Evolutionary conservation across 2,888 invertebrate genomes (phyloP).

Genomic region (Oligia strigilis): DNA sequence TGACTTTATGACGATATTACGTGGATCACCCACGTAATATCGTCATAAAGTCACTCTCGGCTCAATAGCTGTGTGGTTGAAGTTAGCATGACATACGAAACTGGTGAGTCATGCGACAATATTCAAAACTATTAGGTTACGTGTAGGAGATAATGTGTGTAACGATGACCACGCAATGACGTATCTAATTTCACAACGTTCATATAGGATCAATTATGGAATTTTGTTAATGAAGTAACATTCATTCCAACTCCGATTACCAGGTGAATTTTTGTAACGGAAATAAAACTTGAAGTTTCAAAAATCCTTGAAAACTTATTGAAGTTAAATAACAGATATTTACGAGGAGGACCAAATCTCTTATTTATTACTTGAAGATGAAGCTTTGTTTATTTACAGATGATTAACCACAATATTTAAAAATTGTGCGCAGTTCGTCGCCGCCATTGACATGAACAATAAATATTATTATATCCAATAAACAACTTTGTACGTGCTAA

Average conservation of each 20-base stretch:
- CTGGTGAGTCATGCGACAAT: not conserved
- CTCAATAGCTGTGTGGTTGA: conserved; percentile 27
- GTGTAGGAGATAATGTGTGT: not conserved
- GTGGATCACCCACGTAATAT: too few relatives aligned
- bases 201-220: not conserved
- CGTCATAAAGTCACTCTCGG: too few relatives aligned
- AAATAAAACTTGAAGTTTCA: not conserved
- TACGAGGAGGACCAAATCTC: conserved; percentile 11
- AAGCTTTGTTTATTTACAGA: conserved; percentile 25
- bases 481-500: conserved; percentile 31
- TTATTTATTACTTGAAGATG: not conserved
- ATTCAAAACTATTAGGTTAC: not conserved
- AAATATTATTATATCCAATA: conserved; percentile 25
- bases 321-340: not conserved
- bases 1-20: conserved; percentile 28
- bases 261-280: not conserved
- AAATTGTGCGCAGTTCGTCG: conserved; percentile 45
- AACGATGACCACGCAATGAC: conserved; percentile 8
- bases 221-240: not conserved
- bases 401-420: conserved; percentile 15
- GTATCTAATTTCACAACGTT: not conserved
- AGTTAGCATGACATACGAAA: conserved; percentile 6
- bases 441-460: conserved; percentile 25
- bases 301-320: not conserved
- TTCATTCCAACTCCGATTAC: not conserved